phyloP scores from a whole-genome alignment of 2,113 vertebrate species.

The Grammomys dolichurus region DNA sequence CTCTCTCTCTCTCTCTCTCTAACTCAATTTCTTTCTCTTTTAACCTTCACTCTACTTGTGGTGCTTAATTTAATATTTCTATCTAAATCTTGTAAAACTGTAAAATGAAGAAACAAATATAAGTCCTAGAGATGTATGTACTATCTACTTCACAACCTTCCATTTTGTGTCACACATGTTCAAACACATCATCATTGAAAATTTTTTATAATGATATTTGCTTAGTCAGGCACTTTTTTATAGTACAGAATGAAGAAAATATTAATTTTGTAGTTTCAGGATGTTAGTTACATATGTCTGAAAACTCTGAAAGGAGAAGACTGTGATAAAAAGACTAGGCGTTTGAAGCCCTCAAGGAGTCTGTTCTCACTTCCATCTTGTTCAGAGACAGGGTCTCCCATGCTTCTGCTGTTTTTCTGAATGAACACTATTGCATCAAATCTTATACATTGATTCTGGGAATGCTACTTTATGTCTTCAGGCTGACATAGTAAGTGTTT shows the following conservation, averaged over 20 bases:
- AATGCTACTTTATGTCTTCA: background rate
- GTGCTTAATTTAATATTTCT: background rate
- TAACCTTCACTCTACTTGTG: background rate
- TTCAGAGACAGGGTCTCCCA: background rate
- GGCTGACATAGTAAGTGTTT: background rate
- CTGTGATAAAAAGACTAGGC: background rate
- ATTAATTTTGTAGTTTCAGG: background rate
- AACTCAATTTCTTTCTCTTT: background rate
- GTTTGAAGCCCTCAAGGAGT: too few relatives aligned
- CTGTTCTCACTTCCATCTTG: background rate
- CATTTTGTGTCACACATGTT: background rate
- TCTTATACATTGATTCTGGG: background rate
- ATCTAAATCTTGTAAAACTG: background rate
- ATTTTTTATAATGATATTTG: background rate
- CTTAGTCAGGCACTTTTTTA: background rate
- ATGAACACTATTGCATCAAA: too few relatives aligned
- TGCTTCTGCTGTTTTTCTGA: background rate
- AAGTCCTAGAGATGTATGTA: rapidly evolving
- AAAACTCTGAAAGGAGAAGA: background rate
- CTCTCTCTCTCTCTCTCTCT: too few relatives aligned
- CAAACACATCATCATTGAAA: background rate
- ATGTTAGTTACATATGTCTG: background rate
- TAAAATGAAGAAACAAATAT: background rate
- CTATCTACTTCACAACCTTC: background rate
- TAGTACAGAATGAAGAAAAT: background rate